A percentile compares a stretch with the other conserved stretches of the same genome.
Conservation (phyloP, 2,888 invertebrate genomes). For the Agrotis puta region DNA sequence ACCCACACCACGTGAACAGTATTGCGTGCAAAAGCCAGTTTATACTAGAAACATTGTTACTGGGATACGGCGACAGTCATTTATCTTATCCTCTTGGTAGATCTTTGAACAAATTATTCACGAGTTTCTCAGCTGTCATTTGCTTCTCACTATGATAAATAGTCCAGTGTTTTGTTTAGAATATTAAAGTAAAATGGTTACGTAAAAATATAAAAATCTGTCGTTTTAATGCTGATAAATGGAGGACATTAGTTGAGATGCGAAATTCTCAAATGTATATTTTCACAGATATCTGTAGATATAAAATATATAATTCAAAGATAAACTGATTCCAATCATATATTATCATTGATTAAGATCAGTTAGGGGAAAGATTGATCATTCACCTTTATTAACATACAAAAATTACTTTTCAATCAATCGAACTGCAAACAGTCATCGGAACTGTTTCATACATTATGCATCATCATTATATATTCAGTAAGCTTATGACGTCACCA, state of each 20-base stretch:
- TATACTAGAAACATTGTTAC: conserved; percentile 30
- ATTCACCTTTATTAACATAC: background rate
- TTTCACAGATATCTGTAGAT: background rate
- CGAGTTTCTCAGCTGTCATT: conserved; percentile 58
- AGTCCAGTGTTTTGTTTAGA: conserved; percentile 44
- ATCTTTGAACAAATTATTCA: conserved; percentile 63
- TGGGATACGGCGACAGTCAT: conserved; percentile 41
- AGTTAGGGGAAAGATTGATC: background rate
- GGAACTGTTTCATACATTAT: background rate
- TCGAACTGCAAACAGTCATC: background rate
- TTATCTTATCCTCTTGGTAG: conserved; percentile 54
- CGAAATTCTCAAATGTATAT: background rate
- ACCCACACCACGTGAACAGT: conserved; percentile 26
- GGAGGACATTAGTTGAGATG: background rate
- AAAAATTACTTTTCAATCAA: background rate
- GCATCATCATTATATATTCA: background rate
- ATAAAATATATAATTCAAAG: too few relatives aligned
- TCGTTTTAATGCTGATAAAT: conserved; percentile 13
- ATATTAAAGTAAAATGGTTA: conserved; percentile 20
- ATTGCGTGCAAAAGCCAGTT: conserved; percentile 43
- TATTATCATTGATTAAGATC: background rate
- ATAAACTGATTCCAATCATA: background rate
- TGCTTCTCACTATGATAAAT: conserved; percentile 54
- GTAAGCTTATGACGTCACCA: conserved; percentile 14
- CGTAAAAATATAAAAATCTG: conserved; percentile 16